phyloP scores from a whole-genome alignment of 2,797 vertebrate species.

The Anas bernieri region DNA sequence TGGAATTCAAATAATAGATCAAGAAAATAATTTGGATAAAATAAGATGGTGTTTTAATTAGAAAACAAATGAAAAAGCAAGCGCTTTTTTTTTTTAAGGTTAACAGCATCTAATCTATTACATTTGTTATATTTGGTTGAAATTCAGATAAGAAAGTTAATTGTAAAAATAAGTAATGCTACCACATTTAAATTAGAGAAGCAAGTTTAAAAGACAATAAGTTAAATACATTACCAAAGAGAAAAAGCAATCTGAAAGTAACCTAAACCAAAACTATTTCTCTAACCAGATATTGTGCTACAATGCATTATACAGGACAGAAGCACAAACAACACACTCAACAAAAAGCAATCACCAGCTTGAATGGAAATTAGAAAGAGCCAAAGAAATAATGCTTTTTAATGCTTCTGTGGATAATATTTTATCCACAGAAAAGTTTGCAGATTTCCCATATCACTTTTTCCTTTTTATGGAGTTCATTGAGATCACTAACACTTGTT shows the following conservation, averaged over 20 bases:
- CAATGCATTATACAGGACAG: background rate
- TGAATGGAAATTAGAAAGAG: background rate
- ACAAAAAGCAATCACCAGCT: background rate
- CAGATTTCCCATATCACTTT: background rate
- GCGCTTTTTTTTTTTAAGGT: conserved; percentile 19
- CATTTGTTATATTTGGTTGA: conserved; percentile 72
- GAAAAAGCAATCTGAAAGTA: background rate
- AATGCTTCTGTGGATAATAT: background rate
- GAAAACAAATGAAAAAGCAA: conserved; percentile 59
- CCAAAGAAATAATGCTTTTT: background rate
- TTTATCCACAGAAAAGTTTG: background rate
- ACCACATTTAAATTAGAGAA: conserved; percentile 56
- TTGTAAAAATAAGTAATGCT: conserved; percentile 61
- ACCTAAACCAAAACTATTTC: background rate
- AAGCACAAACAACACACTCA: background rate
- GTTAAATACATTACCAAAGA: conserved; percentile 40
- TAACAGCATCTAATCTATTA: conserved; percentile 57
- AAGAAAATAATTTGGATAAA: conserved; percentile 74
- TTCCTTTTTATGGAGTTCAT: background rate
- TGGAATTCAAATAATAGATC: conserved; percentile 67
- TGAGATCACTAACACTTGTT: background rate
- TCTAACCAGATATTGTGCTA: background rate
- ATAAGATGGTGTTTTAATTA: conserved; percentile 76
- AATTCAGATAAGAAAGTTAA: conserved; percentile 76
- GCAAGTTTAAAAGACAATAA: conserved; percentile 56